A percentile compares a stretch with the other conserved stretches of the same genome.
phyloP scores from a whole-genome alignment of 1,140 invertebrate species.

The Odontomachus brunneus region DNA sequence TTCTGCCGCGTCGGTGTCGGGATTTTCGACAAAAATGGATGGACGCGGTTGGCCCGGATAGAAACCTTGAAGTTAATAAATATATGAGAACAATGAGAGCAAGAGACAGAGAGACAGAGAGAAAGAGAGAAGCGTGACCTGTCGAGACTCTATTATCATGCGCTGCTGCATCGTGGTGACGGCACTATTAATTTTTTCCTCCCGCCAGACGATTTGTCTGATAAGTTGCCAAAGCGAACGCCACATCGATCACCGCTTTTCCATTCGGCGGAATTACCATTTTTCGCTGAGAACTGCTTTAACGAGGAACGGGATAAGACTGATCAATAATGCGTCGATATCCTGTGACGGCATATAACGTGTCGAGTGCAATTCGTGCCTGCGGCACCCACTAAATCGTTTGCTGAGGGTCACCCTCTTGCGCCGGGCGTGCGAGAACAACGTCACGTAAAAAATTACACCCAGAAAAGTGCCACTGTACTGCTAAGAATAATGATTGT shows the following conservation, averaged over 20 bases:
- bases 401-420: too few relatives aligned
- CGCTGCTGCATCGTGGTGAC: background rate
- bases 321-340: conserved; percentile 4
- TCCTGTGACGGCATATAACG: background rate
- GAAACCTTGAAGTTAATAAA: conserved; percentile 12
- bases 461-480: too few relatives aligned
- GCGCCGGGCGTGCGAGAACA: too few relatives aligned
- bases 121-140: too few relatives aligned
- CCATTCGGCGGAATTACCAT: background rate
- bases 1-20: background rate
- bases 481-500: too few relatives aligned
- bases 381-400: background rate
- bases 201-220: background rate
- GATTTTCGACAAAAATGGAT: background rate
- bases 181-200: conserved; percentile 1
- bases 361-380: background rate
- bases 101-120: too few relatives aligned
- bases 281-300: conserved; percentile 1
- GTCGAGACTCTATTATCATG: conserved; percentile 7
- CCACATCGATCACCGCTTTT: background rate
- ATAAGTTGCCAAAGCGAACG: background rate
- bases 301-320: background rate
- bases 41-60: background rate
- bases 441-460: too few relatives aligned
- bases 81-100: background rate